Conservation (phyloP, 2,113 vertebrate genomes). For the Brachionichthys hirsutus region DNA sequence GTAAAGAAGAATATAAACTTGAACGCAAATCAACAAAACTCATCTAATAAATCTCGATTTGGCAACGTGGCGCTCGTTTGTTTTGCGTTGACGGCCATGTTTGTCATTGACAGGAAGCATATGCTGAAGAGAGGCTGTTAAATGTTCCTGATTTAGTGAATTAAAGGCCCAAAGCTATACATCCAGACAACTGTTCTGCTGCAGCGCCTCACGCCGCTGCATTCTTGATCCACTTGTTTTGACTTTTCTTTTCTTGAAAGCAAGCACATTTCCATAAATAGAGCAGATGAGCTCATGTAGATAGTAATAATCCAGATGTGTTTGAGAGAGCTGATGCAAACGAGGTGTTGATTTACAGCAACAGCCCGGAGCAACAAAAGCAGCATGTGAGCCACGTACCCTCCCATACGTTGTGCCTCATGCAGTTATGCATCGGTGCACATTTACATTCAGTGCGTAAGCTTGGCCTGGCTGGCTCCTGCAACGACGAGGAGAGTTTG, state of each 20-base stretch:
- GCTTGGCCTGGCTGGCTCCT: neutral
- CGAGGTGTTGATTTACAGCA: slow-evolving; percentile 44
- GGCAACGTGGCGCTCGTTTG: slow-evolving; percentile 42
- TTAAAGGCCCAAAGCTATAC: slow-evolving; percentile 51
- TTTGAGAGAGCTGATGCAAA: slow-evolving; percentile 43
- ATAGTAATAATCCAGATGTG: slow-evolving; percentile 49
- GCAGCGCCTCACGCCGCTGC: slow-evolving; percentile 3
- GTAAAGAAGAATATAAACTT: too few species aligned
- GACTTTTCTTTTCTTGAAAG: slow-evolving; percentile 1
- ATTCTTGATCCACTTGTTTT: slow-evolving; percentile 17
- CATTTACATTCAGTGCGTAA: neutral
- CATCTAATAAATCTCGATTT: slow-evolving; percentile 71
- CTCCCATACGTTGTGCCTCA: neutral
- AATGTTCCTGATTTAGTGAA: slow-evolving; percentile 69
- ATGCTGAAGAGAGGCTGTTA: slow-evolving; percentile 48
- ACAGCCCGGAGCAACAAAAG: slow-evolving; percentile 31
- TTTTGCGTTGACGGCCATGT: slow-evolving; percentile 45
- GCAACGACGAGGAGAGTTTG: neutral
- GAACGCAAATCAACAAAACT: slow-evolving; percentile 34
- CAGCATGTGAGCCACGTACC: slow-evolving; percentile 31
- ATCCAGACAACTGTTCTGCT: slow-evolving; percentile 48
- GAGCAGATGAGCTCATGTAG: slow-evolving; percentile 40
- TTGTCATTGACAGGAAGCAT: slow-evolving; percentile 67
- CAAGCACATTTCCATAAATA: slow-evolving; percentile 28
- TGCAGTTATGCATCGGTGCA: neutral